A percentile compares a stretch with the other conserved stretches of the same genome.
Evolutionary conservation across 2,113 vertebrate species (phyloP).

Genomic region (Sorex araneus): DNA sequence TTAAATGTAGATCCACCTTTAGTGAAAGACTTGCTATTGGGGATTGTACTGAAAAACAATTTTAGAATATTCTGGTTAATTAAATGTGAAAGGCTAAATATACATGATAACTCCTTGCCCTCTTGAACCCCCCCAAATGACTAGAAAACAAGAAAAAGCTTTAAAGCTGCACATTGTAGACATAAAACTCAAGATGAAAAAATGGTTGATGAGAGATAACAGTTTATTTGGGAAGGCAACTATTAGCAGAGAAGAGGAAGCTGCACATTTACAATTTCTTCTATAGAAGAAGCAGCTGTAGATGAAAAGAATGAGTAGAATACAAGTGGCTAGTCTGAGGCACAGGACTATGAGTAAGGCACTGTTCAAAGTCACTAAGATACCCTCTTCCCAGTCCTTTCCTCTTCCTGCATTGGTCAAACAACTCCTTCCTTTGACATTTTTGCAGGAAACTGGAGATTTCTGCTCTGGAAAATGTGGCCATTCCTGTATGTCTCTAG

Average conservation of each 20-base stretch:
- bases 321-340: too few relatives aligned
- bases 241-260: background rate
- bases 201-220: background rate
- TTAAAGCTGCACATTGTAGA: background rate
- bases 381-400: background rate
- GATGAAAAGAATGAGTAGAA: too few relatives aligned
- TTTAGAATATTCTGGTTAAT: background rate
- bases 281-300: background rate
- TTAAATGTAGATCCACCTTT: constrained; percentile 14
- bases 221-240: background rate
- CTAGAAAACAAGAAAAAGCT: too few relatives aligned
- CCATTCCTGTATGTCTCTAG: background rate
- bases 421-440: background rate
- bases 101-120: background rate
- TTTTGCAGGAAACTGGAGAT: background rate
- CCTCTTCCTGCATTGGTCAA: background rate
- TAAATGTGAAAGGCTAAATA: background rate
- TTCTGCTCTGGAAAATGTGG: background rate
- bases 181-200: background rate
- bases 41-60: constrained; percentile 28
- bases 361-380: background rate
- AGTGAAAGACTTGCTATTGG: background rate
- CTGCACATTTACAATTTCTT: too few relatives aligned
- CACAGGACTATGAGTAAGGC: background rate
- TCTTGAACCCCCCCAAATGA: background rate